These are phyloP conservation scores for Pituophis catenifer DNA, from an alignment of 2,113 vertebrate genomes.

Conservation along the genomic window DNA sequence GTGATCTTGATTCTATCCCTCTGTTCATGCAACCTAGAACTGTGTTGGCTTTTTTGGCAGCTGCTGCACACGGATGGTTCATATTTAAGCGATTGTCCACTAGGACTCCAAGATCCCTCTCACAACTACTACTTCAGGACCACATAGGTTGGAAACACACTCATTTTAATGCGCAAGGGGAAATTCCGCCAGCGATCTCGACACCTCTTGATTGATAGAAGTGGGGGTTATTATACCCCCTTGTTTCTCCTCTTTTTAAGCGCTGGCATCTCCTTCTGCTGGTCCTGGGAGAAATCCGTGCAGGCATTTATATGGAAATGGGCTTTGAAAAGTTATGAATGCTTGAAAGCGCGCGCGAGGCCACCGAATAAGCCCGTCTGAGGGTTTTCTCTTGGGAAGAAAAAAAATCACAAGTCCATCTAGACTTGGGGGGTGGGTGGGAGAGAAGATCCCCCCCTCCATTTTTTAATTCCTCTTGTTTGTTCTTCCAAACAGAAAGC, in stretches of 20 bases:
- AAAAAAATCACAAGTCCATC: neutral
- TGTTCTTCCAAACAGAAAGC: neutral
- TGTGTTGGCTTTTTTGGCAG: too few species aligned
- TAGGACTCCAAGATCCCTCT: too few species aligned
- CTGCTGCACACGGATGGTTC: too few species aligned
- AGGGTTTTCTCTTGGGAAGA: neutral
- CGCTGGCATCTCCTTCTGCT: too few species aligned
- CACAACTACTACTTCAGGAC: too few species aligned
- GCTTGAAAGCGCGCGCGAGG: neutral
- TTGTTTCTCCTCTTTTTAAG: neutral
- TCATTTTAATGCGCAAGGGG: neutral
- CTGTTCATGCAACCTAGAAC: too few species aligned
- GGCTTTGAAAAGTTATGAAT: neutral
- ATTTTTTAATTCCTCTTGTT: constrained; percentile 1
- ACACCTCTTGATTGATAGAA: neutral
- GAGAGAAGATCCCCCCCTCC: neutral
- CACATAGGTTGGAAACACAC: neutral
- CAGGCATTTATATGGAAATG: neutral
- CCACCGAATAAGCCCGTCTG: neutral
- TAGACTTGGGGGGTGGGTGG: too few species aligned
- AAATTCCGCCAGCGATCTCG: neutral
- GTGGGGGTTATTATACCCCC: neutral
- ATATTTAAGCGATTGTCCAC: too few species aligned
- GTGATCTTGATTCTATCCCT: too few species aligned
- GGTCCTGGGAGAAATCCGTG: neutral